Percentiles rank a stretch among this genome's conserved stretches.
These are phyloP conservation scores for Setipinna tenuifilis DNA, from an alignment of 2,797 vertebrate genomes.

Conservation along the genomic window DNA sequence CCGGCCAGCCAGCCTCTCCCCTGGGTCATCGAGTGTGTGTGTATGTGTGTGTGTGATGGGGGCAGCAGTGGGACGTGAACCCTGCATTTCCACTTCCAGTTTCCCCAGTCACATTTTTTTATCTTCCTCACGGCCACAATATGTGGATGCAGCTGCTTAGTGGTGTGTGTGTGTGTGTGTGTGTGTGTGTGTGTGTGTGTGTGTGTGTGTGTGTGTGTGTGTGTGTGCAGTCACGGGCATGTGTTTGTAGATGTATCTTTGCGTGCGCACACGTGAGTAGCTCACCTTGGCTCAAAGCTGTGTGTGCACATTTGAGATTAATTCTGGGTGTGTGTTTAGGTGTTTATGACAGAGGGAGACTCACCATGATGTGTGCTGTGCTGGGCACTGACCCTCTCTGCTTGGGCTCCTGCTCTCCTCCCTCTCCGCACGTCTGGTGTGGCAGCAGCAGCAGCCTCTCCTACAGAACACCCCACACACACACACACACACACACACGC, in stretches of 20 bases:
- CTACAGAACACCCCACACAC: neutral
- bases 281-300: too few species aligned
- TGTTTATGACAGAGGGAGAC: constrained; percentile 46
- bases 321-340: neutral
- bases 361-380: constrained; percentile 74
- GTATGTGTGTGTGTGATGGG: too few species aligned
- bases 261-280: too few species aligned
- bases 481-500: constrained; percentile 47
- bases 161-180: neutral
- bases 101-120: too few species aligned
- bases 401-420: constrained; percentile 67
- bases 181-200: neutral
- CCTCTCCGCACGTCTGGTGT: constrained; percentile 63
- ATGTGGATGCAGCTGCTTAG: neutral
- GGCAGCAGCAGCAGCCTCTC: constrained; percentile 62
- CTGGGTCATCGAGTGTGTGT: too few species aligned
- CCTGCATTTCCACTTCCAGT: too few species aligned
- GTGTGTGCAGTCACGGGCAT: too few species aligned
- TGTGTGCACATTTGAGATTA: too few species aligned
- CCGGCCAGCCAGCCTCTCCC: too few species aligned
- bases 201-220: neutral
- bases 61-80: too few species aligned
- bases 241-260: neutral
- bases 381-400: constrained; percentile 60
- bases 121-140: too few species aligned